phyloP scores from a whole-genome alignment of 2,888 invertebrate genomes.

The Hermaeophaga mercurialis region DNA sequence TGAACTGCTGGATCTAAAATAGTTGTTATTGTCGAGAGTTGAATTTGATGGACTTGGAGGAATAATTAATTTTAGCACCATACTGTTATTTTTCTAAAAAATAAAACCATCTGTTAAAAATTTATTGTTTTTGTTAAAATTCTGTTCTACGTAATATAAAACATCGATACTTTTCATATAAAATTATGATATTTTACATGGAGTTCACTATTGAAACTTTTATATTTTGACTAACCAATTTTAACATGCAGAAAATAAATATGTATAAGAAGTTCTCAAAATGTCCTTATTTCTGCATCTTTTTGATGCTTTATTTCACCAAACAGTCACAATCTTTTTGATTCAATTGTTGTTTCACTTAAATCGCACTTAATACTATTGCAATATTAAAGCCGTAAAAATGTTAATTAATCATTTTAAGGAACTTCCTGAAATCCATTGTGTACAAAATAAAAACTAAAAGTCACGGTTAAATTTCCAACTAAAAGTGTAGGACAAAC shows the following conservation, averaged over 20 bases:
- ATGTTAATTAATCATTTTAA: neutral
- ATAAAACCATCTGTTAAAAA: neutral
- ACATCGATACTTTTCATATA: too few species aligned
- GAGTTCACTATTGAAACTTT: too few species aligned
- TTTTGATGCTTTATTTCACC: too few species aligned
- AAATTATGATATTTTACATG: too few species aligned
- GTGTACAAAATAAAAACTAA: slow-evolving; percentile 7
- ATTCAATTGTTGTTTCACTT: too few species aligned
- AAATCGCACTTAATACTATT: neutral
- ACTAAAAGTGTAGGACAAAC: slow-evolving; percentile 4
- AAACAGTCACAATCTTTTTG: too few species aligned
- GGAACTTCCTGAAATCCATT: neutral
- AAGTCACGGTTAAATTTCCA: slow-evolving; percentile 3
- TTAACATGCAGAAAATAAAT: too few species aligned
- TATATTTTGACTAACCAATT: too few species aligned
- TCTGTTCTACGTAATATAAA: neutral
- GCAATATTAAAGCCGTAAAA: neutral
- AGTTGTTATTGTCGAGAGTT: slow-evolving; percentile 8
- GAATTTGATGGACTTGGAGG: slow-evolving; percentile 33
- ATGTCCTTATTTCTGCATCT: too few species aligned
- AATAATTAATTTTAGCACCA: slow-evolving; percentile 55
- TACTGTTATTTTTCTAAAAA: slow-evolving; percentile 48
- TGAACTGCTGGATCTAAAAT: neutral
- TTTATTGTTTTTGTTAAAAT: neutral
- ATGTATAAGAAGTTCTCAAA: too few species aligned